Evolutionary conservation across 2,797 vertebrate genomes (phyloP).

Genomic region (Avahi laniger): DNA sequence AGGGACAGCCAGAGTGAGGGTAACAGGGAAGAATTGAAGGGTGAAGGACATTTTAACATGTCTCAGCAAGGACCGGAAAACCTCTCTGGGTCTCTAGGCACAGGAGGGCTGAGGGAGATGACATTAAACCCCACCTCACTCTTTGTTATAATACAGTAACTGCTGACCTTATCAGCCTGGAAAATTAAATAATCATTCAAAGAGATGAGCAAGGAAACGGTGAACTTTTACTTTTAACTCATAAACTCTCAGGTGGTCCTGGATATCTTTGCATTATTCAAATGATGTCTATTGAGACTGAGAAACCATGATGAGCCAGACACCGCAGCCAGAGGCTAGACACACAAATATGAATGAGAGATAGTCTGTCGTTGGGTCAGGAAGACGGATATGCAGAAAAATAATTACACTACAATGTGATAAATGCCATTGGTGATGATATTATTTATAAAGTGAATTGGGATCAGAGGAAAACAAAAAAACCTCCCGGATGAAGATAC

Average conservation of each 20-base stretch:
- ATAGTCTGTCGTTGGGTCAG: neutral
- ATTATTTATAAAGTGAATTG: neutral
- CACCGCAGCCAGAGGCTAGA: neutral
- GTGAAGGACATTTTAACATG: slow-evolving; percentile 23
- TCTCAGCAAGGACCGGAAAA: neutral
- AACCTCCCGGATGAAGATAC: neutral
- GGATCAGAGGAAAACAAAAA: neutral
- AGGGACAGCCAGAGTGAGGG: neutral
- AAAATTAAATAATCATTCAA: slow-evolving; percentile 62
- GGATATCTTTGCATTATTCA: slow-evolving; percentile 13
- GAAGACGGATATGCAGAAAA: neutral
- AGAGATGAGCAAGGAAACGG: slow-evolving; percentile 40
- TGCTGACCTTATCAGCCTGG: slow-evolving; percentile 61
- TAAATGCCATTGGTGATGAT: neutral
- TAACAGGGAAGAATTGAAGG: slow-evolving; percentile 9
- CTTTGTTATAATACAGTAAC: slow-evolving; percentile 30
- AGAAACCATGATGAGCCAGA: neutral
- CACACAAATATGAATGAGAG: neutral
- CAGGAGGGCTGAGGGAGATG: neutral
- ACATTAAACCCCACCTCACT: slow-evolving; percentile 38
- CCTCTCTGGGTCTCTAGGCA: neutral
- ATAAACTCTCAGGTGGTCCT: slow-evolving; percentile 47
- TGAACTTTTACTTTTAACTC: slow-evolving; percentile 65
- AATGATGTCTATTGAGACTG: neutral
- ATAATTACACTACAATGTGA: neutral